A percentile compares a stretch with the other conserved stretches of the same genome.
Evolutionary conservation across 1,140 invertebrate genomes (phyloP).

Genomic region (Diachasma alloeum): DNA sequence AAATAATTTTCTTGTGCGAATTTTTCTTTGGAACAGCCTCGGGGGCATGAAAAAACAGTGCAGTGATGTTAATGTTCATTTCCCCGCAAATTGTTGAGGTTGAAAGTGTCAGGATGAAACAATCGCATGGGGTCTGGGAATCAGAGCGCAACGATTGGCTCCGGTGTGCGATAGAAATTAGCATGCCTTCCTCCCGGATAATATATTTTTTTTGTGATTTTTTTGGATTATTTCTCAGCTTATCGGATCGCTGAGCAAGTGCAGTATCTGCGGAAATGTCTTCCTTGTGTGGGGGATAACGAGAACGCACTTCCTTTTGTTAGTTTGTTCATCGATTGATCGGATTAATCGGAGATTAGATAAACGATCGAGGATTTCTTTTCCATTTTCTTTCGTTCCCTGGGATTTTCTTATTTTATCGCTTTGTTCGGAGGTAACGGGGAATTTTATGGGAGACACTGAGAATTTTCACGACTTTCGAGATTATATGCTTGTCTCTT

Average conservation of each 20-base stretch:
- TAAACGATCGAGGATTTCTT: not conserved
- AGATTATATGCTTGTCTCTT: not conserved
- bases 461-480: not conserved
- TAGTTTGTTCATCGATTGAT: not conserved
- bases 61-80: not conserved
- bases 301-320: not conserved
- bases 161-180: not conserved
- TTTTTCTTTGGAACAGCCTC: not conserved
- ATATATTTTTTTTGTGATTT: not conserved
- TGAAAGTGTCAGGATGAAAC: constrained; percentile 6
- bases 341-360: not conserved
- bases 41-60: not conserved
- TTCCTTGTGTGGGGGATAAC: not conserved
- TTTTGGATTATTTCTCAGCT: not conserved
- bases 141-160: constrained; percentile 1
- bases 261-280: not conserved
- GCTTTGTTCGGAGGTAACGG: too few relatives aligned
- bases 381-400: not conserved
- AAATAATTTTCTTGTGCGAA: too few relatives aligned
- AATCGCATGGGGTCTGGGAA: not conserved
- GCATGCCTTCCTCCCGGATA: not conserved
- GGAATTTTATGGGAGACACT: not conserved
- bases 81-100: not conserved
- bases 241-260: not conserved
- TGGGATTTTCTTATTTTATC: not conserved